Evolutionary conservation across 2,113 vertebrate species (phyloP).

Genomic region (Rhinolophus sinicus): DNA sequence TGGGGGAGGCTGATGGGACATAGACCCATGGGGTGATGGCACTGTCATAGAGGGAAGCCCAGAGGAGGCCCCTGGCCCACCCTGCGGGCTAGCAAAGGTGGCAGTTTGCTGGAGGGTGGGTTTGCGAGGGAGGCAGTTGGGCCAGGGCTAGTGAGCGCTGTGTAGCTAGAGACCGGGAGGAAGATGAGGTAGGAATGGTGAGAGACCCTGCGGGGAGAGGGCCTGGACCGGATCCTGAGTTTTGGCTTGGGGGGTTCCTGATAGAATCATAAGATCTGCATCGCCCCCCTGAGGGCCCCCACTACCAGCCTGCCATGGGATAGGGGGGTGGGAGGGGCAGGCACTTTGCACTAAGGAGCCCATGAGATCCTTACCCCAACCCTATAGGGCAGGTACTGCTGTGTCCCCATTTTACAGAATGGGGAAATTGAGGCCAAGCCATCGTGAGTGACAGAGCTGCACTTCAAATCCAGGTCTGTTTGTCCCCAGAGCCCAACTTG

Average conservation of each 20-base stretch:
- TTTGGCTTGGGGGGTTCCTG: accelerated
- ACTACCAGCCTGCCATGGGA: accelerated
- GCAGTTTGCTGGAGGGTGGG: neutral
- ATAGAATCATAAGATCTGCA: neutral
- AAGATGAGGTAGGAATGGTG: neutral
- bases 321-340: too few relatives aligned
- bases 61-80: neutral
- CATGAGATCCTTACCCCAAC: neutral
- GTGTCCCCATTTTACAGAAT: neutral
- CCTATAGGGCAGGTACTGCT: neutral
- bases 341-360: neutral
- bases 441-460: neutral
- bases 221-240: neutral
- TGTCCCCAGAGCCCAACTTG: neutral
- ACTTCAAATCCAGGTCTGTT: neutral
- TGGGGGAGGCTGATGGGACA: neutral
- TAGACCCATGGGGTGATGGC: neutral
- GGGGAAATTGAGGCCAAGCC: neutral
- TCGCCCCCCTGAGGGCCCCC: neutral
- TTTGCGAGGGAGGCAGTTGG: neutral
- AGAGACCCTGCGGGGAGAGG: too few relatives aligned
- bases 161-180: neutral
- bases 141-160: neutral
- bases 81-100: neutral
- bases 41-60: neutral